Conservation (phyloP, 2,113 vertebrate species). For the Pyrgilauda ruficollis region DNA sequence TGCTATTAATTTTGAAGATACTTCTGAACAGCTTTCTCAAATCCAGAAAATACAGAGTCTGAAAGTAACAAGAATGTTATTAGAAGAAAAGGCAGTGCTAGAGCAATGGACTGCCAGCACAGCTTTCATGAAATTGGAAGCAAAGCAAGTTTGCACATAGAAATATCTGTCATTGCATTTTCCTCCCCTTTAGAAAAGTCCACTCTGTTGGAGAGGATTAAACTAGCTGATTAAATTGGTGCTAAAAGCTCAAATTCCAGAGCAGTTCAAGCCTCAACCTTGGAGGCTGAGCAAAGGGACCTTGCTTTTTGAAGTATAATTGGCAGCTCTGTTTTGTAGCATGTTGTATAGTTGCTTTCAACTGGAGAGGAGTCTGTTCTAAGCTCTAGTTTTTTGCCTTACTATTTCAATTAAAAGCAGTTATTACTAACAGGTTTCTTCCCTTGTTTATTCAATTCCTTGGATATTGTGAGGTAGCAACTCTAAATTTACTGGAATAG, state of each 20-base stretch:
- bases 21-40: neutral
- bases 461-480: neutral
- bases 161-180: slow-evolving; percentile 2
- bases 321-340: slow-evolving; percentile 3
- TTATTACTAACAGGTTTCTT: neutral
- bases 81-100: neutral
- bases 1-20: neutral
- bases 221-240: slow-evolving; percentile 29
- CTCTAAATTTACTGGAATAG: neutral
- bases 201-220: neutral
- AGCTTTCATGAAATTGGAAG: neutral
- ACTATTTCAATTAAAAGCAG: neutral
- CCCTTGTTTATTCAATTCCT: neutral
- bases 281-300: slow-evolving; percentile 2
- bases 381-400: neutral
- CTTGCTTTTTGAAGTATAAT: slow-evolving; percentile 8
- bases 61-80: neutral
- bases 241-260: slow-evolving; percentile 34
- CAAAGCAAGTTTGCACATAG: neutral
- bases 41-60: neutral
- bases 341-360: neutral
- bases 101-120: neutral
- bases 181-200: neutral
- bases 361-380: neutral
- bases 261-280: slow-evolving; percentile 23